phyloP scores from a whole-genome alignment of 2,888 invertebrate species.

The Leptura quadrifasciata region DNA sequence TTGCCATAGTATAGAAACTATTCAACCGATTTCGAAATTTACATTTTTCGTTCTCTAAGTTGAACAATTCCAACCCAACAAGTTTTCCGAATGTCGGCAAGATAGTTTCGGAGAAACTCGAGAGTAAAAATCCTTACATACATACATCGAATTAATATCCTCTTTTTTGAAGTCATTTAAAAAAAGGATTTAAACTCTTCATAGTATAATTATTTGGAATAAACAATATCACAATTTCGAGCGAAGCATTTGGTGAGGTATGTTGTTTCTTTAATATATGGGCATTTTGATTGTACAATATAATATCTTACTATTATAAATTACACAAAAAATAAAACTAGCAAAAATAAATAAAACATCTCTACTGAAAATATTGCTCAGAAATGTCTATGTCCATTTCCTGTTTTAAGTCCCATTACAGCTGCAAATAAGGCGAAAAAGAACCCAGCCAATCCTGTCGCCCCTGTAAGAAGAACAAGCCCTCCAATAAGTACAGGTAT shows the following conservation, averaged over 20 bases:
- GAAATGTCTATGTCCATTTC: constrained; percentile 58
- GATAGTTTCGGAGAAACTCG: no score
- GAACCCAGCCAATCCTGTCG: constrained; percentile 89
- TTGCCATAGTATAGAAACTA: no score
- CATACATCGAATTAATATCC: no score
- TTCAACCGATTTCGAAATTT: no score
- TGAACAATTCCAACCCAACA: no score
- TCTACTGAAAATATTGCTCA: background rate
- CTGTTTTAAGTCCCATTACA: constrained; percentile 84
- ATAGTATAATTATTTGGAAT: no score
- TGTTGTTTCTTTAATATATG: background rate
- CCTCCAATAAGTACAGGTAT: constrained; percentile 86
- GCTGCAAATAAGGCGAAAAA: constrained; percentile 92
- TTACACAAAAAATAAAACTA: background rate
- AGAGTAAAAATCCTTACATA: no score
- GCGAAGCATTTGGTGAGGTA: background rate
- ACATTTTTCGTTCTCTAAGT: no score
- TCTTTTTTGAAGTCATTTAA: no score
- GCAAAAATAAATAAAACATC: constrained; percentile 1
- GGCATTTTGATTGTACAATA: background rate
- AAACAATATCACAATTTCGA: no score
- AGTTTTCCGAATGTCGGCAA: no score
- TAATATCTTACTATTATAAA: background rate
- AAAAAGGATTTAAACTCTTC: no score
- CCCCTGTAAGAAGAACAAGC: constrained; percentile 83